Conservation (phyloP, 1,140 invertebrate genomes). For the Cherax quadricarinatus region DNA sequence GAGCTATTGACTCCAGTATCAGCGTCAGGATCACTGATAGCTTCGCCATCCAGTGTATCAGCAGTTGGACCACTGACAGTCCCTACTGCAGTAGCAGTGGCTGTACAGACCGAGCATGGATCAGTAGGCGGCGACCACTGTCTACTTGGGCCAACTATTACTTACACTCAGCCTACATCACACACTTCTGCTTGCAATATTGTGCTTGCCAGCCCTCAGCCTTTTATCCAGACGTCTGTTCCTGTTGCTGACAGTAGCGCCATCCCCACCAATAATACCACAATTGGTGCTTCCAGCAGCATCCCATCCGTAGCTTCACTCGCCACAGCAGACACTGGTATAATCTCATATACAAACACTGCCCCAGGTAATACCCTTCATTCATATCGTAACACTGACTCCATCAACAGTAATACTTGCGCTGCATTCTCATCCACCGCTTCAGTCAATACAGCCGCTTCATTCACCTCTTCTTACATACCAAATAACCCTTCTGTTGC, state of each 20-base stretch:
- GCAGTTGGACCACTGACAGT: constrained; percentile 41
- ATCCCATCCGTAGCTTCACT: constrained; percentile 25
- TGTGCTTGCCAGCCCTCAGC: constrained; percentile 29
- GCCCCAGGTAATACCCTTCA: background rate
- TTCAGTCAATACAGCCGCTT: background rate
- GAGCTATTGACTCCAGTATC: constrained; percentile 34
- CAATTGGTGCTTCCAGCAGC: constrained; percentile 1
- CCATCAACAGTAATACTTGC: background rate
- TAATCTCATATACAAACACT: constrained; percentile 33
- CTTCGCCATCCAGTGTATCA: constrained; percentile 13
- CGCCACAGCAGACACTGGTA: constrained; percentile 17
- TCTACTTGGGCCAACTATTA: constrained; percentile 34
- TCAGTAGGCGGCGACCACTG: constrained; percentile 22
- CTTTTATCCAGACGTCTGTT: constrained; percentile 25
- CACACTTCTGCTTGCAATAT: constrained; percentile 50
- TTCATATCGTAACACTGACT: background rate
- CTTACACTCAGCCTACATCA: constrained; percentile 29
- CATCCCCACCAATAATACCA: background rate
- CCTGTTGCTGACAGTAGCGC: background rate
- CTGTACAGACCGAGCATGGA: constrained; percentile 43
- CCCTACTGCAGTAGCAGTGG: constrained; percentile 45
- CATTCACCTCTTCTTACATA: constrained; percentile 16
- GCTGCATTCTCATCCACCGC: constrained; percentile 3
- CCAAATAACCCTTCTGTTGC: background rate
- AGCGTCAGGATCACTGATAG: constrained; percentile 23